Percentiles rank a stretch among this genome's conserved stretches.
These are phyloP conservation scores for Gadopsis marmoratus DNA, from an alignment of 2,797 vertebrate species.

Conservation along the genomic window DNA sequence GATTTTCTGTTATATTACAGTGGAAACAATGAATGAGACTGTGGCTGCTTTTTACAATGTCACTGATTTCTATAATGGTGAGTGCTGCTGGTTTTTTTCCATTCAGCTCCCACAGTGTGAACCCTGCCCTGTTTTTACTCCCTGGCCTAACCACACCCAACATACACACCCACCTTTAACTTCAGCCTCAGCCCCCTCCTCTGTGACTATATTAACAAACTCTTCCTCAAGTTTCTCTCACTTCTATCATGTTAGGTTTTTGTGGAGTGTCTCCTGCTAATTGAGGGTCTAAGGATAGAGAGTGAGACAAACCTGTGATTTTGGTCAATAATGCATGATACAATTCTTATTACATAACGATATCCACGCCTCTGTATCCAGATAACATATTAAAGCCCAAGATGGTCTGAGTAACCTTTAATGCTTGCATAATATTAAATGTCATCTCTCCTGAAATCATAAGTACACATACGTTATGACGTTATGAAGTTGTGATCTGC, in stretches of 20 bases:
- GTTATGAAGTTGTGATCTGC: not conserved
- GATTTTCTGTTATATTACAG: constrained; percentile 90
- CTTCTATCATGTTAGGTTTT: not conserved
- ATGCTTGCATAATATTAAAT: constrained; percentile 29
- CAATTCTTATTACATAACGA: not conserved
- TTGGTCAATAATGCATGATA: not conserved
- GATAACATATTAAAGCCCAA: not conserved
- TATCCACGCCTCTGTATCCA: not conserved
- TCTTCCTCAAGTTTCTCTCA: not conserved
- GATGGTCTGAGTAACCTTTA: constrained; percentile 15
- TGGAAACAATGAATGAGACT: constrained; percentile 98
- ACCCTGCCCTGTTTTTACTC: constrained; percentile 58
- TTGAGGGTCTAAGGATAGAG: not conserved
- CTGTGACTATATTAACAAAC: constrained; percentile 39
- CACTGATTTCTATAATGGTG: constrained; percentile 97
- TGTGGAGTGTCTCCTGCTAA: not conserved
- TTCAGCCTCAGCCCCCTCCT: constrained; percentile 17
- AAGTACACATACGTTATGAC: not conserved
- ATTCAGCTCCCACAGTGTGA: constrained; percentile 68
- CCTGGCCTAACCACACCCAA: constrained; percentile 45
- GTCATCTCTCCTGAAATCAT: constrained; percentile 15
- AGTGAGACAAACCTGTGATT: not conserved
- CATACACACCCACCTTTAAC: constrained; percentile 35
- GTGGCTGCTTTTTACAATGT: constrained; percentile 97
- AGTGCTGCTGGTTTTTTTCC: constrained; percentile 86